Conservation (phyloP, 2,888 invertebrate genomes). For the Standfussiana lucernea region DNA sequence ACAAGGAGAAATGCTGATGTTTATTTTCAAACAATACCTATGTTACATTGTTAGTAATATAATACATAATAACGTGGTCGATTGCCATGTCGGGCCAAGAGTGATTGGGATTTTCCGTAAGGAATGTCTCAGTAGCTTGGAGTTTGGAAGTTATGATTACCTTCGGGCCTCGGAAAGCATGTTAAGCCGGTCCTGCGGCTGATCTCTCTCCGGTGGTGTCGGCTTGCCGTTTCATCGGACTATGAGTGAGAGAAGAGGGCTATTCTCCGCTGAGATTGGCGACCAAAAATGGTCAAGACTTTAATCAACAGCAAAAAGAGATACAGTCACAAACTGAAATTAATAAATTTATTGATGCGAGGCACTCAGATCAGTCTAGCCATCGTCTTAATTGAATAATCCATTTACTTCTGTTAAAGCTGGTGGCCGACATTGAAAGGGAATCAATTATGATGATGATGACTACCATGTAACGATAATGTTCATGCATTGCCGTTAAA, state of each 20-base stretch:
- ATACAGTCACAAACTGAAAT: not conserved
- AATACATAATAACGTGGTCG: not conserved
- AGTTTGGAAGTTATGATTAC: not conserved
- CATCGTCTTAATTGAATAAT: not conserved
- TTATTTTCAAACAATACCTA: not conserved
- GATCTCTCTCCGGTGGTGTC: not conserved
- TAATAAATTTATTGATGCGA: not conserved
- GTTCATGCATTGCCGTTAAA: not conserved
- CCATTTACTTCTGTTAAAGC: not conserved
- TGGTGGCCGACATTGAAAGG: not conserved
- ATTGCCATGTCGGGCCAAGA: not conserved
- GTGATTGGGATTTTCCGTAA: not conserved
- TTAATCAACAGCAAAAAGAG: not conserved
- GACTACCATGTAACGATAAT: not conserved
- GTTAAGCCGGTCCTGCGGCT: not conserved
- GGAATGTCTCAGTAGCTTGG: not conserved
- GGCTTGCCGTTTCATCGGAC: not conserved
- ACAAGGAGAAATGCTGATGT: not conserved
- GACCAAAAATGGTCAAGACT: not conserved
- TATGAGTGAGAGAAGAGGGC: not conserved
- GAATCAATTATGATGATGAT: not conserved
- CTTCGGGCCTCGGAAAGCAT: rapidly evolving
- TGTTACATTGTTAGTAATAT: not conserved
- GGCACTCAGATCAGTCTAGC: not conserved
- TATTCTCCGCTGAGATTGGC: not conserved